Evolutionary conservation across 2,888 invertebrate species (phyloP), one percentile per base, ranked within the genome.

Genomic region (Lasioglossum figueresi): DNA sequence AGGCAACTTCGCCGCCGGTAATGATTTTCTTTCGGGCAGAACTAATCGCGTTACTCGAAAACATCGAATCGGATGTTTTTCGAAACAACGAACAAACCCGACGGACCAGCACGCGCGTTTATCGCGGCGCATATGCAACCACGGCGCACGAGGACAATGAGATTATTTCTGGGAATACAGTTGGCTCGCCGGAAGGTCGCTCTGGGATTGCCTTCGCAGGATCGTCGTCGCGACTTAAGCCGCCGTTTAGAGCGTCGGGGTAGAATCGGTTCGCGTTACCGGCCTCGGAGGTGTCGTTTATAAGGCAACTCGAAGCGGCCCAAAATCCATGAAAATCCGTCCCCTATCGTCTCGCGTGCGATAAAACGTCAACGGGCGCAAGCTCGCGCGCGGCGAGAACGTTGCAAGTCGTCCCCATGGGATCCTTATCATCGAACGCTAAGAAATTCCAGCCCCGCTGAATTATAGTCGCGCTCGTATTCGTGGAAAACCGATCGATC

Each of bases 141-240:
- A 37, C 4, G n/a, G 52, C 34, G 70, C 76, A 52, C 70, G 10
- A 77, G 68, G 66, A 52, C 8, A 48, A 63, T 27, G 63, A 52
- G 80, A 87, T 88, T 75, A 80, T 83, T 63, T 63, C 84, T 79
- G 70, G 76, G 70, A 83, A 68, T 59, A 80, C 74, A 76, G 86
- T 80, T 80, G 74, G 80, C 45, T 79, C 70, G 66, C 72, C 43
- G 78, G 12, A 1, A 56, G 56, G 43, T 40, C 68, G 75, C 84
- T 52, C 72, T 56, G 82, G 88, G 56, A 81, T 40, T 66, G 82
- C 80, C 80, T 83, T 75, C 81, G 66, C 76, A 68, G 74, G 85
- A 90, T 91, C 89, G 87, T 88, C 90, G 88, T 86, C 89, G 88
- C 91, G 90, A 91, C 88, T 89, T 88, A 75, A 88, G 88, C 87